Evolutionary conservation across 2,888 invertebrate genomes (phyloP), one percentile per base, ranked within the genome.

Genomic region (Nymphalis c-album): DNA sequence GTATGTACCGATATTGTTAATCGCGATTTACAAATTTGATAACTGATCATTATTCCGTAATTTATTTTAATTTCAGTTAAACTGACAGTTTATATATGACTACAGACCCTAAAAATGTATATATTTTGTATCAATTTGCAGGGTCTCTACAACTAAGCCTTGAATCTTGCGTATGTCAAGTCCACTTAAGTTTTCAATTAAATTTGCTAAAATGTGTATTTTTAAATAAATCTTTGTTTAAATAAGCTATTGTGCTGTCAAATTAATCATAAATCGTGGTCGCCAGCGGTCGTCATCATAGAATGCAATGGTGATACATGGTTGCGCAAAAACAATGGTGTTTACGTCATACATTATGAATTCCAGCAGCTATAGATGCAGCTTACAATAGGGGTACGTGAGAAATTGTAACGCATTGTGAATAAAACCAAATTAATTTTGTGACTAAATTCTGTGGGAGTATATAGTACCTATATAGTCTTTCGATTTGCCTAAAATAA

Each of bases 351-450:
- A 80, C 74, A 71, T 81, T 81, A 80, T 76, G 80, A 82, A 83
- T 81, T 75, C 75, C 73, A 75, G 71, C 70, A 69, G 69, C 69
- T 70, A 69, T 72, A 74, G 73, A 63, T 68, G 72, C 66, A 53
- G 60, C 63, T 62, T 50, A 71, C 74, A 75, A 74, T 76, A 68
- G 53, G 53, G 58, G 68, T 64, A 71, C 85, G 86, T 88, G 88
- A 81, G 88, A 88, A 88, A 82, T 75, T 77, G 77, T 83, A 84
- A 72, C 80, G 79, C 78, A 82, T 83, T 85, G 84, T 84, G 71
- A 74, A 40, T 70, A 71, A 71, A 67, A 69, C 68, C 68, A 70
- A 71, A 71, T 72, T 69, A 69, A 67, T 65, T 71, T 71, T 22
- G 69, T 67, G 67, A 58, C 62, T 69, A 71, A 60, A 69, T 60